Percentiles rank a stretch among this genome's conserved stretches.
phyloP scores from a whole-genome alignment of 2,797 vertebrate species.

The Myotis planiceps region DNA sequence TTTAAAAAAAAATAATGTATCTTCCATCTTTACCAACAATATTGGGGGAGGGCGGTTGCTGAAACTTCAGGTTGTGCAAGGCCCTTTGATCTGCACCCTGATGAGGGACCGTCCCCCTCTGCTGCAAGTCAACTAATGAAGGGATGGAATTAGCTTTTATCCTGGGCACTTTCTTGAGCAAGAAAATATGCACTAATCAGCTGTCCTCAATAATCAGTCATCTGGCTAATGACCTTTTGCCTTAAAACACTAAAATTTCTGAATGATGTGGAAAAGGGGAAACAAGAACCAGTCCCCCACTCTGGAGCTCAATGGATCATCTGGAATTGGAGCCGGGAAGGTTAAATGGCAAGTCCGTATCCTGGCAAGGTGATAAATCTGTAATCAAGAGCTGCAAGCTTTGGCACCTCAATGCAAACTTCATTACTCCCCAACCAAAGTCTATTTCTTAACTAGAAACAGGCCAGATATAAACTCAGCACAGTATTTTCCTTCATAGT shows the following conservation, averaged over 20 bases:
- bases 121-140: constrained; percentile 96
- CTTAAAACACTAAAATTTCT: constrained; percentile 90
- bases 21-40: constrained; percentile 75
- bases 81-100: constrained; percentile 95
- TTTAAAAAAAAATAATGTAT: constrained; percentile 1
- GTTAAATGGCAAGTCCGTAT: constrained; percentile 86
- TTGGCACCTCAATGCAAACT: constrained; percentile 86
- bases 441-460: constrained; percentile 83
- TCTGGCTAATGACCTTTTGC: constrained; percentile 93
- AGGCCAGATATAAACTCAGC: constrained; percentile 78
- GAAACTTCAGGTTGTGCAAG: constrained; percentile 84
- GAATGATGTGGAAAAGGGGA: constrained; percentile 83
- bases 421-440: constrained; percentile 84
- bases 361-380: constrained; percentile 88
- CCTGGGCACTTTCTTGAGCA: constrained; percentile 92
- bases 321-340: constrained; percentile 83
- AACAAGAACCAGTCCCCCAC: constrained; percentile 76
- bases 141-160: constrained; percentile 95
- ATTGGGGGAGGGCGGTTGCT: constrained; percentile 51
- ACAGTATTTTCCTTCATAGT: constrained; percentile 37
- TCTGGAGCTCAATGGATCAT: constrained; percentile 80
- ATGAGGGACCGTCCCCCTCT: constrained; percentile 93
- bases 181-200: constrained; percentile 91
- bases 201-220: constrained; percentile 93
- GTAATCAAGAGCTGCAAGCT: constrained; percentile 84